Evolutionary conservation across 1,140 invertebrate species (phyloP).

Genomic region (Caerostris darwini): DNA sequence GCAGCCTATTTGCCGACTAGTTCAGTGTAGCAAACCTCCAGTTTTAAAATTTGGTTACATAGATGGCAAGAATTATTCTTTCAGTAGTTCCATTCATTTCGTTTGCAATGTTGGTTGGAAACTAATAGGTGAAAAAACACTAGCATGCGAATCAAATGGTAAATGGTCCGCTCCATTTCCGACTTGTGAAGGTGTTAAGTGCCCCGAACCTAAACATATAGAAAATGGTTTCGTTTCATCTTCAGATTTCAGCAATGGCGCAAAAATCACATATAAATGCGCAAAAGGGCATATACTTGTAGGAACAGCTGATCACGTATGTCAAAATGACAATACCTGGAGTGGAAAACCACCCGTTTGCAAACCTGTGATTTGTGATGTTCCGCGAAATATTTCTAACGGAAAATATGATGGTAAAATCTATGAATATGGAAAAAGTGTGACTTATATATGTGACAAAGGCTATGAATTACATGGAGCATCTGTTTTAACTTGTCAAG

Average conservation of each 20-base stretch:
- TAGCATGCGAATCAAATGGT: slow-evolving; percentile 88
- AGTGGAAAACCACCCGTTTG: slow-evolving; percentile 80
- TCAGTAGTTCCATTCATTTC: slow-evolving; percentile 92
- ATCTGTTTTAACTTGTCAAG: slow-evolving; percentile 60
- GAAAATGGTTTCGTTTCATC: slow-evolving; percentile 66
- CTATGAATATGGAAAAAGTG: slow-evolving; percentile 78
- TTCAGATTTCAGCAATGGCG: slow-evolving; percentile 70
- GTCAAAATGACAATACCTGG: slow-evolving; percentile 80
- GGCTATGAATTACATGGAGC: slow-evolving; percentile 81
- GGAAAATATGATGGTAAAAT: slow-evolving; percentile 50
- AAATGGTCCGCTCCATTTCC: slow-evolving; percentile 91
- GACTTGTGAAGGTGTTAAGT: slow-evolving; percentile 84
- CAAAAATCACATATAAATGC: slow-evolving; percentile 73
- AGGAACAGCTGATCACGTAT: slow-evolving; percentile 58
- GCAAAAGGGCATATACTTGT: slow-evolving; percentile 65
- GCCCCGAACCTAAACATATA: slow-evolving; percentile 66
- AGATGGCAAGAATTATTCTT: slow-evolving; percentile 92
- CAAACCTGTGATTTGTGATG: slow-evolving; percentile 79
- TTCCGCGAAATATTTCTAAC: slow-evolving; percentile 72
- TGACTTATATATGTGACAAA: slow-evolving; percentile 81
- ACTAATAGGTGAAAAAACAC: slow-evolving; percentile 86
- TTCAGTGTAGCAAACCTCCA: slow-evolving; percentile 69
- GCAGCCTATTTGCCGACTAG: slow-evolving; percentile 81
- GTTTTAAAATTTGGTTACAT: slow-evolving; percentile 86
- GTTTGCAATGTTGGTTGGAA: slow-evolving; percentile 92